These are phyloP conservation scores for Pyxicephalus adspersus DNA, from an alignment of 2,113 vertebrate species.

Conservation along the genomic window DNA sequence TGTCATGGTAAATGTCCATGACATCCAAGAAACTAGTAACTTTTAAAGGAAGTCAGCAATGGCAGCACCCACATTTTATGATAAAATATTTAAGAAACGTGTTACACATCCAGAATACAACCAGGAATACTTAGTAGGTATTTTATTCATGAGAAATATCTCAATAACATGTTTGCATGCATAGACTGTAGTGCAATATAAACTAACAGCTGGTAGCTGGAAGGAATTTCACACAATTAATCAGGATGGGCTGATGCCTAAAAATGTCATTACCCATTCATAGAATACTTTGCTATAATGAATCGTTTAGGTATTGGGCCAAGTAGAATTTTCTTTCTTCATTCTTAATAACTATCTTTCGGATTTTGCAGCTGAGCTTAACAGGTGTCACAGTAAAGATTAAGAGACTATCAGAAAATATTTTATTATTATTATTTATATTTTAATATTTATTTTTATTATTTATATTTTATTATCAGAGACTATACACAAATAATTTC, in stretches of 20 bases:
- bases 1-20: too few relatives aligned
- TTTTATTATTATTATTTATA: too few relatives aligned
- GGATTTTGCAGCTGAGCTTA: constrained; percentile 26
- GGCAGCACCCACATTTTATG: too few relatives aligned
- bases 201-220: constrained; percentile 16
- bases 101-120: too few relatives aligned
- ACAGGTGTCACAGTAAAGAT: background rate
- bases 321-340: background rate
- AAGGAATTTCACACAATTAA: constrained; percentile 15
- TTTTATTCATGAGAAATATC: background rate
- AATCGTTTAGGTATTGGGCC: background rate
- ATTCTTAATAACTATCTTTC: background rate
- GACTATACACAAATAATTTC: background rate
- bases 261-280: background rate
- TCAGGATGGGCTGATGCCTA: background rate
- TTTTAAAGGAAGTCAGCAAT: too few relatives aligned
- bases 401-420: too few relatives aligned
- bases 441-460: too few relatives aligned
- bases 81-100: background rate
- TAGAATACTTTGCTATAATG: background rate
- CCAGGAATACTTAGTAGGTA: background rate
- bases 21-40: too few relatives aligned
- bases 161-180: constrained; percentile 4
- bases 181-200: background rate
- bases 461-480: too few relatives aligned